Evolutionary conservation across 2,888 invertebrate species (phyloP), one percentile per base, ranked within the genome.

Genomic region (Calameuta filiformis): DNA sequence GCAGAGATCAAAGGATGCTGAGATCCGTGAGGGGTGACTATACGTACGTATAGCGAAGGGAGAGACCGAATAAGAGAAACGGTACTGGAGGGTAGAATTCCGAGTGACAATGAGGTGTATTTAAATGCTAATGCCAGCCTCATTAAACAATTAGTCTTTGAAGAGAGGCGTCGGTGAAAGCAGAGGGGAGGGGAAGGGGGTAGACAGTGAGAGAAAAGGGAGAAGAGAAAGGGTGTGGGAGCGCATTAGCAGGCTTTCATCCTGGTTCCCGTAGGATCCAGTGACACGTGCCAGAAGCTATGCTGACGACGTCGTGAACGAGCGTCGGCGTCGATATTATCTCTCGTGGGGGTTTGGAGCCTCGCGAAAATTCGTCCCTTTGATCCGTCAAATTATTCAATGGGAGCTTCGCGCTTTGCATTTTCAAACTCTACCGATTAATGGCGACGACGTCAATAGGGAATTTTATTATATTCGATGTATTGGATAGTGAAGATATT

Each of bases 141-240:
- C 90, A 88, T 90, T 90, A 90, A 90, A 89, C 87, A 89, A 90
- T 90, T 90, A 90, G 86, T 87, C 89, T 90, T 87, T 87, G 85
- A 85, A 85, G 85, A 83, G 83, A 82, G 78, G 84, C 82, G 81
- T 82, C 77, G 78, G 71, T 31, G 31, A 71, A 71, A 75, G 76
- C 81, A 76, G 76, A 80, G 83, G 79, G 68, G 79, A 77, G 79
- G 69, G 77, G 71, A 79, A 73, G 84, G 80, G 83, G 83, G 69
- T n/a, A 82, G 82, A 77, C 82, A 79, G 79, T 73, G 79, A 75
- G 77, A 77, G 71, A 82, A 78, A 80, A 81, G 80, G 33, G 77
- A 76, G 56, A 73, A 77, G 78, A 33, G 76, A 79, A 79, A 76
- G 68, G 75, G 77, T 56, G 76, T 76, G 77, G 34, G 76, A 77